Base-by-base conservation (phyloP, 2,797 vertebrate genomes). In the Carapus acus region DNA sequence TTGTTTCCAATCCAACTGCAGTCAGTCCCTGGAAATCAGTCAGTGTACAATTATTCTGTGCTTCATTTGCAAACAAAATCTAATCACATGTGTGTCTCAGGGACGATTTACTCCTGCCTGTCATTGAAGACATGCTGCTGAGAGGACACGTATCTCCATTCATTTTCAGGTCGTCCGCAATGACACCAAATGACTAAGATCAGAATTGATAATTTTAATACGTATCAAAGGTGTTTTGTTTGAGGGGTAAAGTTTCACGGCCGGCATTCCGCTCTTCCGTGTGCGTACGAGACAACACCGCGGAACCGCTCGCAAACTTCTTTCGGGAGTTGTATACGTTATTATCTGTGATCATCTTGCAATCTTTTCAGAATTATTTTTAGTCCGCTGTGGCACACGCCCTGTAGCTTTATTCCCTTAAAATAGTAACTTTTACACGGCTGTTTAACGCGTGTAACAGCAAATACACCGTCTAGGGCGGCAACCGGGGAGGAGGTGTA, bases 351-450 rank as follows among this genome's bases (percentile, higher is more conserved):
- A 2, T 1, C 0, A 0, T 34, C 18, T 1, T 9, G 1, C 11
- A 8, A 3, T 1, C 0, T 17, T 8, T 0, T 4, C 0, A 1
- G 22, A 40, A 24, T 5, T 3, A 1, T 15, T 16, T 3, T 0
- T 0, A 11, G 2, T 0, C n/a, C 11, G 21, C 13, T 41, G 19
- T 19, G 65, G 67, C 58, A 2, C 33, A 0, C 0, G 19, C 27
- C 0, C 0, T 9, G 16, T 2, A 1, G 1, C 2, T 1, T 3
- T 0, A 22, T 38, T 15, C 22, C 0, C 8, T 4, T 12, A 8
- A 1, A 34, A 43, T 18, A 55, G 50, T 1, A 49, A 71, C 69
- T 76, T 65, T 56, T 1, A 34, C 45, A 67, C 58, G 33, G 34
- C 11, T 15, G 8, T 8, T 11, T 4, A 27, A 12, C 1, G 13